Evolutionary conservation across 2,888 invertebrate genomes (phyloP), one percentile per base, ranked within the genome.

Genomic region (Noctua comes): DNA sequence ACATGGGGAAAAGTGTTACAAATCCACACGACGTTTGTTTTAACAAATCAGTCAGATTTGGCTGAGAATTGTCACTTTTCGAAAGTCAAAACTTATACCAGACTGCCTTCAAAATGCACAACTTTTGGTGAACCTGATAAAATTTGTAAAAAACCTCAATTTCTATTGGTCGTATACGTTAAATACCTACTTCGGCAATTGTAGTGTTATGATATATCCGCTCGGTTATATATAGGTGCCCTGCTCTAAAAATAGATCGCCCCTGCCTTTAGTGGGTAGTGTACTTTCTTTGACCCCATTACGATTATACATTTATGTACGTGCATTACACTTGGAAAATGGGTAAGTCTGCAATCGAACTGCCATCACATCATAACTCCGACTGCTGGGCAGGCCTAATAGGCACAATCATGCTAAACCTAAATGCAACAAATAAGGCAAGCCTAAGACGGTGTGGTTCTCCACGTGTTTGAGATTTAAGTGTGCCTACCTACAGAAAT

Each of bases 211-310:
- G 31, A 66, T 43, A 31, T 7, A 18, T 68, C 46, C 11, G 66
- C 68, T 18, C 4, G 24, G n/a, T 11, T 66, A 72, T 72, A 18
- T 72, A 72, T 72, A 72, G 72, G 24, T 72, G 31, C 72, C 24
- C 65, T 46, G 43, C 16, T 16, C n/a, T 31, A 43, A 27, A 64
- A 66, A 66, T 72, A 66, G 72, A 66, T 72, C 7, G 10, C 31
- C 43, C 3, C 43, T 46, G 65, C 24, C 31, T 46, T 66, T 18
- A 65, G 31, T 72, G 7, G 66, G 11, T 43, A 10, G 6, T 16
- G 43, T 24, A 43, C 43, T 65, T 65, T 72, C 27, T 65, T 43
- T 65, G 64, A 21, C 40, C 40, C n/a, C 21, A n/a, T 70, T 54
- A 40, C 48, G 46, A 59, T 59, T 59, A 16, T 5, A n/a, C 57